A percentile compares a stretch with the other conserved stretches of the same genome.
Conservation (phyloP, 2,888 invertebrate genomes). For the Disparrhopalites patrizii region DNA sequence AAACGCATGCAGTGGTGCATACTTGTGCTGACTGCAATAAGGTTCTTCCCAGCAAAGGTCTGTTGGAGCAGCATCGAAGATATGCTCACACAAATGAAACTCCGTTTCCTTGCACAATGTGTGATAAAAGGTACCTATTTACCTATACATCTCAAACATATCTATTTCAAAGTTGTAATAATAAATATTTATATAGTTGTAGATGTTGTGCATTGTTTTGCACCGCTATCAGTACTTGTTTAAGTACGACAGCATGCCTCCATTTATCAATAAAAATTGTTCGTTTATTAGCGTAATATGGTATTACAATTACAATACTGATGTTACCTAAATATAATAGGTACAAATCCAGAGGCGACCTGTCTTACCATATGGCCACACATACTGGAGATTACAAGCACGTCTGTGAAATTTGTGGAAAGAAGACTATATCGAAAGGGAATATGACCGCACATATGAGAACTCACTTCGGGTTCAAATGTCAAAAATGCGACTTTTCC, state of each 20-base stretch:
- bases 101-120: not conserved
- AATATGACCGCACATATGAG: slow-evolving; percentile 12
- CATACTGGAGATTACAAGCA: slow-evolving; percentile 11
- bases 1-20: not conserved
- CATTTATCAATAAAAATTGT: no score
- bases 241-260: no score
- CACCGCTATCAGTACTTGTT: no score
- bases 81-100: slow-evolving; percentile 13
- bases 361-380: not conserved
- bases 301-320: no score
- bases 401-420: slow-evolving; percentile 9
- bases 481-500: not conserved
- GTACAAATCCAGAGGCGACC: slow-evolving; percentile 6
- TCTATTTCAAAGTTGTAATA: no score
- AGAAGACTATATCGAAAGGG: slow-evolving; percentile 2
- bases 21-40: not conserved
- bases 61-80: not conserved
- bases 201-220: no score
- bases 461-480: not conserved
- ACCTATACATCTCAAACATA: no score
- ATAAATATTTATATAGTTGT: no score
- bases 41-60: not conserved
- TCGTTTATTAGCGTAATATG: no score
- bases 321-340: no score
- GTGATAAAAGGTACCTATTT: no score